A percentile compares a stretch with the other conserved stretches of the same genome.
Conservation (phyloP, 2,797 vertebrate genomes). For the Pristis pectinata region DNA sequence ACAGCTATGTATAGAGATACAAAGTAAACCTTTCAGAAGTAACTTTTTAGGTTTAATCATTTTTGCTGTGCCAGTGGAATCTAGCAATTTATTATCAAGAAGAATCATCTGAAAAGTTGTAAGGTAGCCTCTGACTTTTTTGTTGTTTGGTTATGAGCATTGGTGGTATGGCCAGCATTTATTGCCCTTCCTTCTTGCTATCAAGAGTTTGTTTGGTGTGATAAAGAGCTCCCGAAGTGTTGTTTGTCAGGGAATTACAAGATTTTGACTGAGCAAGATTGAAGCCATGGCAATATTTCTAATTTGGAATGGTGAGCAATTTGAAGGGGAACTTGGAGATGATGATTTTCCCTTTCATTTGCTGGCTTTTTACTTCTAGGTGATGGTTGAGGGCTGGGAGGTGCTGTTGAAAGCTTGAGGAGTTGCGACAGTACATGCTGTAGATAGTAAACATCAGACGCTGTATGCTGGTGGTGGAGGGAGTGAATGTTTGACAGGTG, state of each 20-base stretch:
- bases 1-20: too few relatives aligned
- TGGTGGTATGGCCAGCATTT: background rate
- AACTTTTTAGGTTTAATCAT: background rate
- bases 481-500: background rate
- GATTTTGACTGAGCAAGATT: background rate
- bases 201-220: background rate
- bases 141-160: background rate
- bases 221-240: background rate
- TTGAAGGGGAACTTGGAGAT: background rate
- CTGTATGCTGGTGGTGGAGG: background rate
- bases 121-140: background rate
- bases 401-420: too few relatives aligned
- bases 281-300: background rate
- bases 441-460: background rate
- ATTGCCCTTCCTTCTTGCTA: background rate
- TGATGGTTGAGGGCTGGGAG: background rate
- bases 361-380: background rate
- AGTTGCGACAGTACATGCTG: background rate
- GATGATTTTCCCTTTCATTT: background rate
- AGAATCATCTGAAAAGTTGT: background rate
- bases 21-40: background rate
- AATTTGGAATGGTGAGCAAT: background rate
- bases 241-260: background rate
- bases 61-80: background rate
- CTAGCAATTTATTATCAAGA: background rate